phyloP scores from a whole-genome alignment of 2,888 invertebrate genomes.

The Nomada goodeniana region DNA sequence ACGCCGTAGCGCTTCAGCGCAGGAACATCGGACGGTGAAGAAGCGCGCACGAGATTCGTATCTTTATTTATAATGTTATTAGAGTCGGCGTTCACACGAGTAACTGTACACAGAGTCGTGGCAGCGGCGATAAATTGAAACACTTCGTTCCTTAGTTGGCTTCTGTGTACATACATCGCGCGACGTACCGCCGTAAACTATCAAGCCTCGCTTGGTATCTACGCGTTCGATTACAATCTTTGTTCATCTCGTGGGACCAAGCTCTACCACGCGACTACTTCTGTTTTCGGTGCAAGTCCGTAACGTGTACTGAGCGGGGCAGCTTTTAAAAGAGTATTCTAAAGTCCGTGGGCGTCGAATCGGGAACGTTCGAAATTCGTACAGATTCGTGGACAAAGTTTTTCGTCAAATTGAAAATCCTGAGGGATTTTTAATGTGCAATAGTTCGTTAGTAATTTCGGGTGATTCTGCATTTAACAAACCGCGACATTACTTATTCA shows the following conservation, averaged over 20 bases:
- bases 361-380: no score
- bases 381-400: no score
- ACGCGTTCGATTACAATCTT: slow-evolving; percentile 59
- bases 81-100: slow-evolving; percentile 74
- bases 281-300: slow-evolving; percentile 33
- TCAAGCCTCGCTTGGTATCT: slow-evolving; percentile 36
- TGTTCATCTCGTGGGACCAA: slow-evolving; percentile 25
- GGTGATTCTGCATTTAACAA: no score
- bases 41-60: slow-evolving; percentile 70
- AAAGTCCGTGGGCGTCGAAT: no score
- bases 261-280: slow-evolving; percentile 46
- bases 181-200: slow-evolving; percentile 46
- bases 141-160: slow-evolving; percentile 68
- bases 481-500: no score
- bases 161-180: slow-evolving; percentile 56
- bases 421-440: no score
- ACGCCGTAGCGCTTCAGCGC: slow-evolving; percentile 32
- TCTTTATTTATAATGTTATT: slow-evolving; percentile 81
- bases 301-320: background rate
- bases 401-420: no score
- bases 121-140: slow-evolving; percentile 70
- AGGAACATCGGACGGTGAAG: slow-evolving; percentile 40
- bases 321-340: no score
- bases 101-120: slow-evolving; percentile 64
- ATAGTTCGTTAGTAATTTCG: no score